Percentiles rank a stretch among this genome's conserved stretches.
phyloP scores from a whole-genome alignment of 2,113 vertebrate genomes.

The Pomatostomus ruficeps region DNA sequence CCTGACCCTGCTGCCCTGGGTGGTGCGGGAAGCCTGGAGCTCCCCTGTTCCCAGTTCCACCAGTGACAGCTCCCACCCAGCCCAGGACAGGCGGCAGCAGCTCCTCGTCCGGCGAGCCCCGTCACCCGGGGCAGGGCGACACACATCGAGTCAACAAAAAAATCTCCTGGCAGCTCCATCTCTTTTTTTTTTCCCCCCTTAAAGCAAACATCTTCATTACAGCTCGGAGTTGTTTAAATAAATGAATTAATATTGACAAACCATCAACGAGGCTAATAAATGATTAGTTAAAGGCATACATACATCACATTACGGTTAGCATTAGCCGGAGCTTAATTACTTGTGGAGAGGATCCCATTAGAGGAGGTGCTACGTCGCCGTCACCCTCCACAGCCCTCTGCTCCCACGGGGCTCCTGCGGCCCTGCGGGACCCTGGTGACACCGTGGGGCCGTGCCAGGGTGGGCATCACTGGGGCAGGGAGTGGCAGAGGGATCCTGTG shows the following conservation, averaged over 20 bases:
- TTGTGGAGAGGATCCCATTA: conserved; percentile 71
- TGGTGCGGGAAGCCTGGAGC: accelerated
- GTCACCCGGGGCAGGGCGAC: not conserved
- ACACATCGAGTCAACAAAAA: conserved; percentile 48
- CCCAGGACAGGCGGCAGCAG: not conserved
- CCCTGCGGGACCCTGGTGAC: not conserved
- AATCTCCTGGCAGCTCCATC: conserved; percentile 25
- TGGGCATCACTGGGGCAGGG: accelerated
- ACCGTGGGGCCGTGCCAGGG: accelerated
- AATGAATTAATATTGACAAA: conserved; percentile 88
- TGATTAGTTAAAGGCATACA: conserved; percentile 82
- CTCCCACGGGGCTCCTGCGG: not conserved
- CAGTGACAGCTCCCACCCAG: accelerated
- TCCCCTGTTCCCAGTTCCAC: not conserved
- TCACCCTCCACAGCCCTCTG: not conserved
- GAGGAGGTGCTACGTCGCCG: not conserved
- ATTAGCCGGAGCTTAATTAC: conserved; percentile 78
- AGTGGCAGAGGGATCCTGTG: accelerated
- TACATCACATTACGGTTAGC: conserved; percentile 79
- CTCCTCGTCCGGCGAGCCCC: not conserved
- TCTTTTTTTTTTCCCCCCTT: conserved; percentile 21
- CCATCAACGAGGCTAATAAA: conserved; percentile 82
- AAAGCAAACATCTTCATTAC: conserved; percentile 81
- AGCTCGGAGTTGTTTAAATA: conserved; percentile 83
- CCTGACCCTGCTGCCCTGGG: not conserved